A percentile compares a stretch with the other conserved stretches of the same genome.
These are phyloP conservation scores for Sphenopsis melanotis DNA, from an alignment of 2,797 vertebrate genomes.

Conservation along the genomic window DNA sequence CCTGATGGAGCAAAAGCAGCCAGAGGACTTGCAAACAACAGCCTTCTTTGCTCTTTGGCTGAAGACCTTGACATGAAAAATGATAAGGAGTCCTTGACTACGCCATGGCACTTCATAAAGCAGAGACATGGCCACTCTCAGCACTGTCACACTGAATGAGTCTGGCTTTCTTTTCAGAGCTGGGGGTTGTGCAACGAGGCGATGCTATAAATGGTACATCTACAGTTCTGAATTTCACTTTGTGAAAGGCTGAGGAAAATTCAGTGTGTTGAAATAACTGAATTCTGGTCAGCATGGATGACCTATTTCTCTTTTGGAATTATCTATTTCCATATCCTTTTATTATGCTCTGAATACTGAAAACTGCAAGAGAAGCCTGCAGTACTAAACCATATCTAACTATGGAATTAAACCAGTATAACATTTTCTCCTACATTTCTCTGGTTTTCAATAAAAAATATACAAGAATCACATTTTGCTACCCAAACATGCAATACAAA, in stretches of 20 bases:
- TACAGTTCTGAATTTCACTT: not conserved
- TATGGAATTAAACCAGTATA: slow-evolving; percentile 49
- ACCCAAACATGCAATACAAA: slow-evolving; percentile 69
- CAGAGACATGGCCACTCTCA: not conserved
- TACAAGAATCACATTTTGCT: slow-evolving; percentile 64
- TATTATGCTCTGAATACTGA: slow-evolving; percentile 67
- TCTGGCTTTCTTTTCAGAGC: not conserved
- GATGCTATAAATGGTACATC: not conserved
- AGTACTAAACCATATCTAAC: slow-evolving; percentile 52
- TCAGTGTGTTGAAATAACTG: not conserved
- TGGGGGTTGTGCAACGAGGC: not conserved
- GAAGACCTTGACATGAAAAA: slow-evolving; percentile 49
- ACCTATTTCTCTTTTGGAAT: not conserved
- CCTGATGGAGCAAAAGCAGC: not conserved
- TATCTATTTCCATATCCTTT: slow-evolving; percentile 65
- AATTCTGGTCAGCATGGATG: not conserved
- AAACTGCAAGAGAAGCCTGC: slow-evolving; percentile 31
- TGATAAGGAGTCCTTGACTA: not conserved
- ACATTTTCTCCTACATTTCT: slow-evolving; percentile 45
- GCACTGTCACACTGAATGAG: not conserved
- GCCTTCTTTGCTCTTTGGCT: not conserved
- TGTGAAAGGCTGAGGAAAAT: not conserved
- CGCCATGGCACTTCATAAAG: not conserved
- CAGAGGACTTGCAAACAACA: not conserved
- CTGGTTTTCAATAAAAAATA: slow-evolving; percentile 69